Evolutionary conservation across 2,888 invertebrate genomes (phyloP).

Genomic region (Tiliacea citrago): DNA sequence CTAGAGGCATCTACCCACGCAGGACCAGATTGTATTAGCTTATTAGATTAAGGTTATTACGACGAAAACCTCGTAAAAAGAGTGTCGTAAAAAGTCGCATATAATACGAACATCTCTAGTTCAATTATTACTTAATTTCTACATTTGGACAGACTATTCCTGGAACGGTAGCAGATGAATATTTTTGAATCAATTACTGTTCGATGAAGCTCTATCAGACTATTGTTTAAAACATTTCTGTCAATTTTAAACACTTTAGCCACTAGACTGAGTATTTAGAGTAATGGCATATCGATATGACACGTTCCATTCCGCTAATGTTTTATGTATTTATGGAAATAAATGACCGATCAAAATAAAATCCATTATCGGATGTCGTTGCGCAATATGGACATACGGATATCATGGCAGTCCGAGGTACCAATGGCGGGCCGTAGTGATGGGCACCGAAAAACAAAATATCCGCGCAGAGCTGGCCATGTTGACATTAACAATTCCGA

Average conservation of each 20-base stretch:
- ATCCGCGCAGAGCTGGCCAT: constrained; percentile 67
- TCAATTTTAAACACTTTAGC: constrained; percentile 46
- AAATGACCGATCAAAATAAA: constrained; percentile 68
- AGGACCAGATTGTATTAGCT: constrained; percentile 30
- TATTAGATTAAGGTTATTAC: constrained; percentile 34
- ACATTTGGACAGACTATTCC: constrained; percentile 17
- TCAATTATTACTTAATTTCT: constrained; percentile 21
- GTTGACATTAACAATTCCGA: constrained; percentile 82
- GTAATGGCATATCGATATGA: constrained; percentile 42
- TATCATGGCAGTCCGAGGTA: constrained; percentile 24
- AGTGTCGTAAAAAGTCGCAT: neutral
- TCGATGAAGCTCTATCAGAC: constrained; percentile 25
- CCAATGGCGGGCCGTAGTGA: constrained; percentile 31
- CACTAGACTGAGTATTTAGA: constrained; percentile 35
- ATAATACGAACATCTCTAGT: constrained; percentile 8
- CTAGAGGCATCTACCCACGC: constrained; percentile 17
- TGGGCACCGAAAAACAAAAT: constrained; percentile 60
- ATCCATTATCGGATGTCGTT: constrained; percentile 72
- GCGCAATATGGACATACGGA: constrained; percentile 24
- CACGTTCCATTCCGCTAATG: constrained; percentile 51
- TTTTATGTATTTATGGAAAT: constrained; percentile 72
- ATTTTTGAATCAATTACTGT: constrained; percentile 29
- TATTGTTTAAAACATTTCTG: constrained; percentile 49
- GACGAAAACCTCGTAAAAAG: constrained; percentile 19
- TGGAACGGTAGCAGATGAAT: constrained; percentile 4